phyloP scores from a whole-genome alignment of 2,888 invertebrate species.

The Thereva nobilitata region DNA sequence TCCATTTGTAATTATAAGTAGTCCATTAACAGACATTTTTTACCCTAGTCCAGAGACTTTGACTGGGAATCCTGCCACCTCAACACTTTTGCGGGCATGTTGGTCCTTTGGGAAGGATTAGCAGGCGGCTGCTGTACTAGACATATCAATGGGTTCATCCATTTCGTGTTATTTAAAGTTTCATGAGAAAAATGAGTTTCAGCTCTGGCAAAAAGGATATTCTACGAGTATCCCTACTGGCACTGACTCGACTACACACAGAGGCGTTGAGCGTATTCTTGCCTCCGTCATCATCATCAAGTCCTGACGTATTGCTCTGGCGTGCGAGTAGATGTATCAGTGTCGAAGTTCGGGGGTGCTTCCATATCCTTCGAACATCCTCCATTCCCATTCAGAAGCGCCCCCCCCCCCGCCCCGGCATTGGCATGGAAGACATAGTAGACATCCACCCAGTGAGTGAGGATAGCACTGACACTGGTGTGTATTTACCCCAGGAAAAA shows the following conservation, averaged over 20 bases:
- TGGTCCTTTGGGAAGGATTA: too few relatives aligned
- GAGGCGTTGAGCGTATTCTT: background rate
- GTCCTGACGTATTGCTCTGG: constrained; percentile 22
- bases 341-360: constrained; percentile 26
- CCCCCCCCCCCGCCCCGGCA: too few relatives aligned
- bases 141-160: constrained; percentile 5
- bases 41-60: too few relatives aligned
- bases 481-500: constrained; percentile 36
- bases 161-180: constrained; percentile 39
- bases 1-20: too few relatives aligned
- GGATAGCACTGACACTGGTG: background rate
- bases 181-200: constrained; percentile 40
- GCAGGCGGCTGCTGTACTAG: background rate
- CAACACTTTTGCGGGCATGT: too few relatives aligned
- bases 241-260: constrained; percentile 15
- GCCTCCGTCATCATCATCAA: constrained; percentile 20
- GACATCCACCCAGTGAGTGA: constrained; percentile 3
- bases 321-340: constrained; percentile 19
- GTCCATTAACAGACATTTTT: too few relatives aligned
- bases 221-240: background rate
- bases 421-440: constrained; percentile 1
- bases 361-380: background rate
- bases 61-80: too few relatives aligned
- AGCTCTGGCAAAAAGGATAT: constrained; percentile 26
- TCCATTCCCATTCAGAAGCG: too few relatives aligned